phyloP scores from a whole-genome alignment of 2,113 vertebrate species.

The Macquaria australasica region DNA sequence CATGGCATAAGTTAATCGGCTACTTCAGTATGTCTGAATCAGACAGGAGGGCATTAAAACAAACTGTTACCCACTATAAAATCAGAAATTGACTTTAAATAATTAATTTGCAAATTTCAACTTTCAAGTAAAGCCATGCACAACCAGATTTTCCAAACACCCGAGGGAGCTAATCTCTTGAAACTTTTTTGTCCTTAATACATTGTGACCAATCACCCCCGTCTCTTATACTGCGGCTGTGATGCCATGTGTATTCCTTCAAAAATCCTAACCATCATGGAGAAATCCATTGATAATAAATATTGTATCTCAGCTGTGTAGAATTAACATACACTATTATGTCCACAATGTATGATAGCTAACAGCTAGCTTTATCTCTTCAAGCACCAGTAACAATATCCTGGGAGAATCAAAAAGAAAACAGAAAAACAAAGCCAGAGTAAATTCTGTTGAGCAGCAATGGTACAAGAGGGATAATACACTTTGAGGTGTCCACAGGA shows the following conservation, averaged over 20 bases:
- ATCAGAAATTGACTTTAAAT: not conserved
- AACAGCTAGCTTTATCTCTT: not conserved
- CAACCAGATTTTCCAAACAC: constrained; percentile 15
- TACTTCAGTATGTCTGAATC: not conserved
- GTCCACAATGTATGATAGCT: not conserved
- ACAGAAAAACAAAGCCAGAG: not conserved
- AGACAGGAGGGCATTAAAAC: not conserved
- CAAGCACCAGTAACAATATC: not conserved
- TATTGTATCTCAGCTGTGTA: not conserved
- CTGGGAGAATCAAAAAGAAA: not conserved
- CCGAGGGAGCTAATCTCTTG: not conserved
- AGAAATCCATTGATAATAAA: not conserved
- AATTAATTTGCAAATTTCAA: not conserved
- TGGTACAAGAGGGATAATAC: constrained; percentile 75
- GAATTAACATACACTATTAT: not conserved
- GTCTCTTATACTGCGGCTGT: not conserved
- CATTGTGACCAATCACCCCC: not conserved
- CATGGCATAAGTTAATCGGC: constrained; percentile 34
- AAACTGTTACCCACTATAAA: not conserved
- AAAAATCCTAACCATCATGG: not conserved
- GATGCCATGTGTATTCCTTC: not conserved
- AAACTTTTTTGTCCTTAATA: not conserved
- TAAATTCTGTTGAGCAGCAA: constrained; percentile 81
- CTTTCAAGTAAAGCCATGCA: not conserved
- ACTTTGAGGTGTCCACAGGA: constrained; percentile 62